Evolutionary conservation across 2,797 vertebrate genomes (phyloP).

Genomic region (Peromyscus eremicus): DNA sequence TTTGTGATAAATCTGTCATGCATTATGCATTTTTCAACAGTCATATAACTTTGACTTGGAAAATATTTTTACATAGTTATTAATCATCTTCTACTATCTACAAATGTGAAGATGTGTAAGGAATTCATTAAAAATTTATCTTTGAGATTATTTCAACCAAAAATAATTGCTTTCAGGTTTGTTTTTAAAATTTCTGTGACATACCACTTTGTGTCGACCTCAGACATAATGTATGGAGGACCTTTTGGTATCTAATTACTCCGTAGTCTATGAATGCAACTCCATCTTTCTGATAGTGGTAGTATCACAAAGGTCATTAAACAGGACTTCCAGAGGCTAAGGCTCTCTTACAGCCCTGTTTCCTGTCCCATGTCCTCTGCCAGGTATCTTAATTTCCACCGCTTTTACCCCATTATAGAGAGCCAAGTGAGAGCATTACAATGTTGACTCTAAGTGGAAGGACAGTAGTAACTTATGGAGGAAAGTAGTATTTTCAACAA

Average conservation of each 20-base stretch:
- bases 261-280: not conserved
- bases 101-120: not conserved
- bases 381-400: constrained; percentile 28
- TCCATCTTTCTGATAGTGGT: not conserved
- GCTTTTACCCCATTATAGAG: not conserved
- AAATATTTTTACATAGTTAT: constrained; percentile 6
- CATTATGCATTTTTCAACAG: not conserved
- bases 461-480: not conserved
- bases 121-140: constrained; percentile 19
- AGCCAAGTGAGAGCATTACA: not conserved
- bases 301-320: not conserved
- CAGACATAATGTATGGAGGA: not conserved
- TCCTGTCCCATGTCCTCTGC: not conserved
- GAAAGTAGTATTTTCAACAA: not conserved
- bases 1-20: not conserved
- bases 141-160: not conserved
- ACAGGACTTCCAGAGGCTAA: not conserved
- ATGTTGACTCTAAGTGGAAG: not conserved
- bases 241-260: not conserved
- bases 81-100: constrained; percentile 19
- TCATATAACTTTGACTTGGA: constrained; percentile 17
- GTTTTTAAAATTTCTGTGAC: constrained; percentile 1
- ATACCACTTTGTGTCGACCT: not conserved
- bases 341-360: not conserved
- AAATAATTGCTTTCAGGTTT: constrained; percentile 1